Evolutionary conservation across 2,113 vertebrate species (phyloP), one percentile per base, ranked within the genome.

Genomic region (Lipophrys pholis): DNA sequence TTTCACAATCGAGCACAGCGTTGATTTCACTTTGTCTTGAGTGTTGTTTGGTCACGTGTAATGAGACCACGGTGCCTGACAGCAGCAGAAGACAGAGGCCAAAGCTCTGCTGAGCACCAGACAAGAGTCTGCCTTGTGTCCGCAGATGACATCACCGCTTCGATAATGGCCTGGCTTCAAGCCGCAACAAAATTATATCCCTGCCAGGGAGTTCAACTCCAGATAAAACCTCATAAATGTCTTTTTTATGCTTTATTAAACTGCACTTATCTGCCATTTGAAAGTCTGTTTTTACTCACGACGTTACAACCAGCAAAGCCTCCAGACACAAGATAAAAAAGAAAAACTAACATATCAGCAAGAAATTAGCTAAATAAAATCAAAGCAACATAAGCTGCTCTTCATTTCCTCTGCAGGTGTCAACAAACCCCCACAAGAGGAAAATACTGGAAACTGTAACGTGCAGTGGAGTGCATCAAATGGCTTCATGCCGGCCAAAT

Each of bases 201-300:
- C 16, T 72, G 73, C 76, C 48, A 61, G 43, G 35, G 45, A 76
- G 53, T 76, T 84, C 62, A 66, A 66, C 52, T 50, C n/a, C 14
- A 63, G 46, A 71, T 71, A 67, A 53, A 79, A 63, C 62, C 49
- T 76, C 51, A 77, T 82, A 80, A 86, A 83, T 72, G 66, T 75
- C 40, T 68, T 9, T 57, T 74, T 69, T 41, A 71, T 71, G 48
- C 64, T 78, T 68, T 83, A 83, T 91, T 72, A 81, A 89, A 89
- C 46, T 69, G 21, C 49, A 71, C 58, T 78, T 73, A 69, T 80
- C 59, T 67, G 0, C n/a, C 62, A 14, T 80, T 78, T 58, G 14
- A 84, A 69, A 51, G 73, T 11, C 77, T 79, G 86, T 61, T 86
- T 87, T 72, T 49, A 54, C 71, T 87, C 74, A 77, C 14, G 30